A percentile compares a stretch with the other conserved stretches of the same genome.
These are phyloP conservation scores for Cylloceria caligata DNA, from an alignment of 2,888 invertebrate genomes.

Conservation along the genomic window DNA sequence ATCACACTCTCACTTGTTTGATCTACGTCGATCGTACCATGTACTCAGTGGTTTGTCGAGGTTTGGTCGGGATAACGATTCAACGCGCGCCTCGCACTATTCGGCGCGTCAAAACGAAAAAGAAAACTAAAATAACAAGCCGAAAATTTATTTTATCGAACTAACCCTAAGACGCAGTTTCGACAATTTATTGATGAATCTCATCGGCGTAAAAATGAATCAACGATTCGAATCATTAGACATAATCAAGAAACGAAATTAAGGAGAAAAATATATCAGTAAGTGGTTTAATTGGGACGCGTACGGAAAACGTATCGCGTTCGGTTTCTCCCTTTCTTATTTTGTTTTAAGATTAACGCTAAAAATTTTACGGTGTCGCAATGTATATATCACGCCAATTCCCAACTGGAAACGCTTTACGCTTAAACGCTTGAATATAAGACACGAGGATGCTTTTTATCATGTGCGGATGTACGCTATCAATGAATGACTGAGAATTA, in stretches of 20 bases:
- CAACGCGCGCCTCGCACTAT: constrained; percentile 60
- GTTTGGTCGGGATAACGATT: constrained; percentile 77
- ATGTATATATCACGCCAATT: constrained; percentile 50
- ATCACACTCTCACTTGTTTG: constrained; percentile 54
- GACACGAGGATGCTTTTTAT: constrained; percentile 49
- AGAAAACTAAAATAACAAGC: constrained; percentile 51
- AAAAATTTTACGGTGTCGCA: constrained; percentile 54
- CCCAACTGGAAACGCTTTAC: constrained; percentile 54
- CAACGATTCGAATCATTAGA: constrained; percentile 66
- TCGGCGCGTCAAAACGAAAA: constrained; percentile 43
- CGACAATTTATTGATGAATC: constrained; percentile 65
- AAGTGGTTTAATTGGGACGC: constrained; percentile 27
- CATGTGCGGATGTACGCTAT: constrained; percentile 25
- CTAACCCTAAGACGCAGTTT: constrained; percentile 59
- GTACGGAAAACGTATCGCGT: background rate
- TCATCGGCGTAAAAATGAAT: constrained; percentile 54
- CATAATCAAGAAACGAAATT: constrained; percentile 63
- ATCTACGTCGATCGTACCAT: constrained; percentile 45
- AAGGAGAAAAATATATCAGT: constrained; percentile 50
- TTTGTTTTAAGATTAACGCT: constrained; percentile 52
- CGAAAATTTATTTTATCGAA: constrained; percentile 53
- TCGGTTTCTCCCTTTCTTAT: background rate
- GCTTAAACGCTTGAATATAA: constrained; percentile 51
- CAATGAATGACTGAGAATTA: constrained; percentile 43
- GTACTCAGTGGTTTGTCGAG: constrained; percentile 59